Evolutionary conservation across 2,113 vertebrate genomes (phyloP), one percentile per base, ranked within the genome.

Genomic region (Scolopax mira): DNA sequence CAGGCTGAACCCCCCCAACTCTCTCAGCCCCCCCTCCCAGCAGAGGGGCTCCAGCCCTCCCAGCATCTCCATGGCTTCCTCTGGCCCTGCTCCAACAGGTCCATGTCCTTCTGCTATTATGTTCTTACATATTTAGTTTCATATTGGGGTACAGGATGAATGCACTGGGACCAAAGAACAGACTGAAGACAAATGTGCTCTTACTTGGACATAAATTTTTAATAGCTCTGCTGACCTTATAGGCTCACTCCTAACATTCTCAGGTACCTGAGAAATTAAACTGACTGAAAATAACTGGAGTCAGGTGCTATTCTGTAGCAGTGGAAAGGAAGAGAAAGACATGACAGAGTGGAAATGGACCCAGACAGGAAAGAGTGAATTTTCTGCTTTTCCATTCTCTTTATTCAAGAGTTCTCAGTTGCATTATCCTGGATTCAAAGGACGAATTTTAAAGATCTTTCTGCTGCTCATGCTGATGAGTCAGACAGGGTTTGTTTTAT

Each of bases 401-500:
- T 81, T 46, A 37, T 49, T 83, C 27, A 51, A 78, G 35, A 58
- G 18, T 58, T 92, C 25, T 87, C 48, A 18, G 30, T 55, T 77
- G 55, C 12, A 4, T 33, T 75, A 52, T n/a, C 33, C 44, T 72
- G 78, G 22, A 31, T 81, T 82, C 54, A 82, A 85, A 91, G 66
- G 89, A 91, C 69, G 79, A 23, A 44, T 91, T 87, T 72, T 64
- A 91, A 71, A 81, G 72, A 71, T 85, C 57, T 73, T 91, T 75
- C 70, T 91, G 52, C 42, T 78, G 46, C 57, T 95, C 24, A 30
- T 72, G 48, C 35, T 73, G 70, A 77, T 91, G 89, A 96, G 33
- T 91, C 89, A 95, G 80, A 85, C 64, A 37, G 2, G 12, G 79
- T 80, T 93, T 94, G 75, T 61, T 92, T 87, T 66, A 13, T 85